Evolutionary conservation across 2,888 invertebrate genomes (phyloP).

Genomic region (Limnephilus auricula): DNA sequence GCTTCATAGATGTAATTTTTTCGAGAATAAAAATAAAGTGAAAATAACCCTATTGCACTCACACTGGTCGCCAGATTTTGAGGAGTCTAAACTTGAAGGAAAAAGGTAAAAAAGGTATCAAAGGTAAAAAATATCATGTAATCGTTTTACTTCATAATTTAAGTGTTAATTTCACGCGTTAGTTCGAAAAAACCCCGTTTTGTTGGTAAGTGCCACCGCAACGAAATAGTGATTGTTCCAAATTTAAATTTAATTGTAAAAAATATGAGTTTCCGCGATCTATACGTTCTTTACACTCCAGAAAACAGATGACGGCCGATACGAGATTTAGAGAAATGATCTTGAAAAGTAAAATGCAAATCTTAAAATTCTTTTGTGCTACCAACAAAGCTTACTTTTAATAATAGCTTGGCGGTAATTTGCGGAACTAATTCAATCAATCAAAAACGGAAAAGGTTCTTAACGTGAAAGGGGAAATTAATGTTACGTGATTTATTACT

Average conservation of each 20-base stretch:
- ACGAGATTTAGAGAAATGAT: conserved; percentile 11
- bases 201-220: background rate
- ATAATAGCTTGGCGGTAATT: too few species aligned
- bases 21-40: too few species aligned
- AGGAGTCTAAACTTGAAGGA: too few species aligned
- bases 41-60: too few species aligned
- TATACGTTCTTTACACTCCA: background rate
- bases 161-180: background rate
- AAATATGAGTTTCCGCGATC: background rate
- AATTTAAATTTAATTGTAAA: background rate
- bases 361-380: background rate
- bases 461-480: background rate
- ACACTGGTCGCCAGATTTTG: too few species aligned
- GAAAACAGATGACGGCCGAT: background rate
- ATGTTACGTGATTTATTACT: background rate
- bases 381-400: conserved; percentile 4
- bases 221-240: background rate
- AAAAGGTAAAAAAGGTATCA: too few species aligned
- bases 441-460: background rate
- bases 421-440: too few species aligned
- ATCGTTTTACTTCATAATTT: conserved; percentile 1
- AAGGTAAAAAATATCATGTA: too few species aligned
- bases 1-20: too few species aligned
- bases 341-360: background rate
- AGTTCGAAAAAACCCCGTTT: background rate